phyloP scores from a whole-genome alignment of 1,140 invertebrate species.

The Achatina immaculata region DNA sequence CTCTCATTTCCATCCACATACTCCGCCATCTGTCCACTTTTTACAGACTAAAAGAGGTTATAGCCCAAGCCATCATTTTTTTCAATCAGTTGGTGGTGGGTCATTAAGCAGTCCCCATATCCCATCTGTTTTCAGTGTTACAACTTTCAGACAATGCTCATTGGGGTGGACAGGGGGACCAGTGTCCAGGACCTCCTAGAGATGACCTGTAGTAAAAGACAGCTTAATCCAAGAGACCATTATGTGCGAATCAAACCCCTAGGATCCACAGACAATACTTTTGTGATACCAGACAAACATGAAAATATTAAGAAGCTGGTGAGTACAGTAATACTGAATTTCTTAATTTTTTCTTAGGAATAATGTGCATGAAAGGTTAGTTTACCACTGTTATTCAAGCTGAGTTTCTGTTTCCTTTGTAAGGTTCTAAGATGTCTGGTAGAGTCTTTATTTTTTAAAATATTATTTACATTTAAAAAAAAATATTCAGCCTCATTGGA shows the following conservation, averaged over 20 bases:
- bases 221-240: constrained; percentile 92
- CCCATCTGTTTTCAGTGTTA: constrained; percentile 46
- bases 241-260: constrained; percentile 94
- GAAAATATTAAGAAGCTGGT: constrained; percentile 96
- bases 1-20: not conserved
- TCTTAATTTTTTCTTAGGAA: not conserved
- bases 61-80: not conserved
- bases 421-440: too few relatives aligned
- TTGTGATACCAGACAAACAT: constrained; percentile 85
- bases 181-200: constrained; percentile 95
- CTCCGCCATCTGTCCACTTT: not conserved
- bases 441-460: too few relatives aligned
- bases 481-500: too few relatives aligned
- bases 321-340: constrained; percentile 71
- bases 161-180: constrained; percentile 87
- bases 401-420: too few relatives aligned
- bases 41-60: not conserved
- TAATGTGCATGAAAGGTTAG: too few relatives aligned
- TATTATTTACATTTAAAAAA: too few relatives aligned
- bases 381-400: too few relatives aligned
- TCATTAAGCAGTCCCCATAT: not conserved
- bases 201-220: constrained; percentile 89
- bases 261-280: constrained; percentile 57
- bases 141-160: constrained; percentile 71
- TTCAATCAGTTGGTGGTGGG: constrained; percentile 1